phyloP scores from a whole-genome alignment of 1,140 invertebrate species.

The Arctopsyche grandis region DNA sequence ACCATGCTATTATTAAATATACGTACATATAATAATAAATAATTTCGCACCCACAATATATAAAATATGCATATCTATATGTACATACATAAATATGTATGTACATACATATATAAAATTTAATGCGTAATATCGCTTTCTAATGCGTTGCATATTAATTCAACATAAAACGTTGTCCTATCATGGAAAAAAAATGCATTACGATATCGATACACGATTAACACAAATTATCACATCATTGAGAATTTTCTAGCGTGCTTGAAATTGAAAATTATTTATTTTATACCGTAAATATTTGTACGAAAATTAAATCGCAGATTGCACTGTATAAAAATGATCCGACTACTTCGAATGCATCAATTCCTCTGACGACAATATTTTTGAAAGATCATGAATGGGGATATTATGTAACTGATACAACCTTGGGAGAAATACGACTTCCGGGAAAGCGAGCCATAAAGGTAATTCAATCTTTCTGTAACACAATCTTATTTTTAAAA shows the following conservation, averaged over 20 bases:
- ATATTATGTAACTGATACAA: constrained; percentile 41
- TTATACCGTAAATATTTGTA: no score
- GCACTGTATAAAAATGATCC: constrained; percentile 45
- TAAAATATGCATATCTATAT: background rate
- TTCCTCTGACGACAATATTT: constrained; percentile 36
- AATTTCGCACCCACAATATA: no score
- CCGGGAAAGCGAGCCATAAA: constrained; percentile 41
- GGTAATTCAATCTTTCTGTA: constrained; percentile 24
- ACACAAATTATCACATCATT: no score
- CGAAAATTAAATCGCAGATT: constrained; percentile 34
- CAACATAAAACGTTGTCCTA: no score
- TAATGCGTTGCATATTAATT: no score
- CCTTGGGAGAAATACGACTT: constrained; percentile 34
- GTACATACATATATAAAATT: background rate
- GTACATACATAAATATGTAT: background rate
- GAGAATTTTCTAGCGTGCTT: no score
- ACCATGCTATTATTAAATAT: no score
- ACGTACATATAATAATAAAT: no score
- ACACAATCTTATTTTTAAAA: constrained; percentile 4
- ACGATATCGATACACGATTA: no score
- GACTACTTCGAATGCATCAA: constrained; percentile 1
- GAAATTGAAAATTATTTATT: no score
- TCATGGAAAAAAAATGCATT: no score
- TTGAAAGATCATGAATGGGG: constrained; percentile 45
- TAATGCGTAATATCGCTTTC: no score